Evolutionary conservation across 2,797 vertebrate genomes (phyloP).

Genomic region (Lagodon rhomboides): DNA sequence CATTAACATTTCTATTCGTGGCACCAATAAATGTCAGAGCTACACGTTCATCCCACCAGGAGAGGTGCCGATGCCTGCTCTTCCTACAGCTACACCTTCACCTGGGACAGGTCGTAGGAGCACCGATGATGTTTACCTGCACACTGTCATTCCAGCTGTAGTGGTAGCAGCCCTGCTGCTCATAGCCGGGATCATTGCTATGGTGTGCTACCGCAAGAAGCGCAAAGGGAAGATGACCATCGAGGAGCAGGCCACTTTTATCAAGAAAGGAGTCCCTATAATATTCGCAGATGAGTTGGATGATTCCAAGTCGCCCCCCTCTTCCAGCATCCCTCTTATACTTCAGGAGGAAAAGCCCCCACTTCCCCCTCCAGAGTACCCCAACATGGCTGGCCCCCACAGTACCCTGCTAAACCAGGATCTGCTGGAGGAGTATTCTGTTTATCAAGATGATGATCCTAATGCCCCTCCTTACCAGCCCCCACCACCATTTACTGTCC

Average conservation of each 20-base stretch:
- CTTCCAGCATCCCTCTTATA: conserved; percentile 98
- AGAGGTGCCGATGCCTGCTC: conserved; percentile 79
- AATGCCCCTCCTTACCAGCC: conserved; percentile 97
- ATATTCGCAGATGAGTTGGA: conserved; percentile 98
- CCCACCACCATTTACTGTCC: conserved; percentile 95
- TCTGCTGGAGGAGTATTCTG: conserved; percentile 94
- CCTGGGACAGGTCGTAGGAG: conserved; percentile 91
- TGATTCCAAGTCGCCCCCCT: conserved; percentile 97
- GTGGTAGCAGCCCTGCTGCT: conserved; percentile 97
- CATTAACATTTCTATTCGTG: conserved; percentile 89
- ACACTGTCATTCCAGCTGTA: conserved; percentile 97
- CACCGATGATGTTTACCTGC: conserved; percentile 95
- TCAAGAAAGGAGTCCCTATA: conserved; percentile 98
- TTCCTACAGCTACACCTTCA: conserved; percentile 83
- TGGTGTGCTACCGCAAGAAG: conserved; percentile 99
- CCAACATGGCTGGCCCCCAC: conserved; percentile 95
- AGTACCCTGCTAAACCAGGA: conserved; percentile 96
- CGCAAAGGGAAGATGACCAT: conserved; percentile 98
- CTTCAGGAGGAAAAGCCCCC: conserved; percentile 99
- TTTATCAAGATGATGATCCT: conserved; percentile 96
- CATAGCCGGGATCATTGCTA: conserved; percentile 96
- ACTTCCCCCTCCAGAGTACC: conserved; percentile 96
- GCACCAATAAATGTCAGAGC: conserved; percentile 91
- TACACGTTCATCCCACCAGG: conserved; percentile 91
- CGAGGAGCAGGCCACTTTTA: conserved; percentile 99